These are phyloP conservation scores for Tetramorium parvispinum DNA, from an alignment of 1,140 invertebrate species.

Conservation along the genomic window DNA sequence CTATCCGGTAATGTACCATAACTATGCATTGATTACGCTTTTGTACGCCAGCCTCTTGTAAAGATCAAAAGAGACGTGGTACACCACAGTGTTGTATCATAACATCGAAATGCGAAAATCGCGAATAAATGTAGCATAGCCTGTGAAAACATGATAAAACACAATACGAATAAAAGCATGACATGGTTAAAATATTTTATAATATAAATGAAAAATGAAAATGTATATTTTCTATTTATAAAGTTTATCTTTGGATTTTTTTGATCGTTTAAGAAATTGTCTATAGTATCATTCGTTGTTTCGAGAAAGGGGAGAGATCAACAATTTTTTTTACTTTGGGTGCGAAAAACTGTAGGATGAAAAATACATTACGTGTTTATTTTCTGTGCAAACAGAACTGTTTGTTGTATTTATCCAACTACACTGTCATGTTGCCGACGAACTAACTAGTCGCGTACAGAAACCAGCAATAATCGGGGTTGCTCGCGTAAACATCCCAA, in stretches of 20 bases:
- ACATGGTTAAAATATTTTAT: not conserved
- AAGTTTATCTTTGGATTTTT: not conserved
- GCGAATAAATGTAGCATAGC: not conserved
- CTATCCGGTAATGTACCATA: conserved; percentile 29
- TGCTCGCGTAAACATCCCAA: conserved; percentile 64
- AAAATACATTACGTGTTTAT: not conserved
- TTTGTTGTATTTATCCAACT: conserved; percentile 8
- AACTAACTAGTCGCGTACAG: not conserved
- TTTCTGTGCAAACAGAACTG: not conserved
- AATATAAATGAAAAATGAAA: not conserved
- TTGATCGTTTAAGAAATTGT: not conserved
- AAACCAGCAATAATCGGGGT: conserved; percentile 24
- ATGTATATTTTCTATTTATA: not conserved
- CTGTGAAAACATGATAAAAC: not conserved
- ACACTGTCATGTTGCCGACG: conserved; percentile 5
- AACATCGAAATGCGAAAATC: not conserved
- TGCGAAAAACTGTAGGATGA: not conserved
- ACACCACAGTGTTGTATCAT: not conserved
- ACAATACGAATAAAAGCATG: not conserved
- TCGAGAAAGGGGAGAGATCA: not conserved
- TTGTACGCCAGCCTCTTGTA: not conserved
- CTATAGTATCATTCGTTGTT: not conserved
- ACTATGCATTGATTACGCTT: conserved; percentile 25
- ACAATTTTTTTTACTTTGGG: not conserved
- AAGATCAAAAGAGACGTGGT: conserved; percentile 23